Evolutionary conservation across 2,888 invertebrate species (phyloP).

Genomic region (Schizaphis graminum): DNA sequence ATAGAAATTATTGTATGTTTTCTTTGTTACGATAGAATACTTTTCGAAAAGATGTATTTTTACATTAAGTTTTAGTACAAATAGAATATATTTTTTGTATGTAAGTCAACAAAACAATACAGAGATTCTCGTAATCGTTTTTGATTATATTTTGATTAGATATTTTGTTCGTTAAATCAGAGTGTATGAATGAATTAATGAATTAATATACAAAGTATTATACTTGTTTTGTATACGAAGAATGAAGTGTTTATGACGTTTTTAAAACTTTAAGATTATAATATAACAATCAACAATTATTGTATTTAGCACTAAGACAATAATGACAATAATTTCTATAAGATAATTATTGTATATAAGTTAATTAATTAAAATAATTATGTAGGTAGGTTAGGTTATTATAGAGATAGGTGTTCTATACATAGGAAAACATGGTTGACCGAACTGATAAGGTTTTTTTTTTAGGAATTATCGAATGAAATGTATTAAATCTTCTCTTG

Average conservation of each 20-base stretch:
- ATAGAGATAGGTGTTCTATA: neutral
- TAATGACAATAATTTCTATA: no score
- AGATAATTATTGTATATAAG: neutral
- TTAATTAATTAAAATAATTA: neutral
- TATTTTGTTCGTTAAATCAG: neutral
- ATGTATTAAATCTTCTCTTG: neutral
- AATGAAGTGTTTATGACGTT: no score
- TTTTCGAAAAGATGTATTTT: neutral
- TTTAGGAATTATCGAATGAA: neutral
- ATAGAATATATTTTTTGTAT: neutral
- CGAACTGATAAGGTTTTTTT: neutral
- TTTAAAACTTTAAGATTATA: no score
- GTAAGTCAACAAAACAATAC: neutral
- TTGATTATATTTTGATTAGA: neutral
- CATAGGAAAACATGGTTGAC: neutral
- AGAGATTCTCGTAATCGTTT: neutral
- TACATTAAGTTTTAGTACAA: neutral
- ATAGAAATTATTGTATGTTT: neutral
- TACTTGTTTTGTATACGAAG: no score
- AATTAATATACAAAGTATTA: neutral
- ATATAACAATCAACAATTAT: no score
- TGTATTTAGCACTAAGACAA: neutral
- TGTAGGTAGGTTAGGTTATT: neutral
- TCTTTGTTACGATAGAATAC: neutral
- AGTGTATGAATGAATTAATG: neutral